Percentiles rank a stretch among this genome's conserved stretches.
Evolutionary conservation across 2,888 invertebrate genomes (phyloP).

Genomic region (Drosophila macrothrix): DNA sequence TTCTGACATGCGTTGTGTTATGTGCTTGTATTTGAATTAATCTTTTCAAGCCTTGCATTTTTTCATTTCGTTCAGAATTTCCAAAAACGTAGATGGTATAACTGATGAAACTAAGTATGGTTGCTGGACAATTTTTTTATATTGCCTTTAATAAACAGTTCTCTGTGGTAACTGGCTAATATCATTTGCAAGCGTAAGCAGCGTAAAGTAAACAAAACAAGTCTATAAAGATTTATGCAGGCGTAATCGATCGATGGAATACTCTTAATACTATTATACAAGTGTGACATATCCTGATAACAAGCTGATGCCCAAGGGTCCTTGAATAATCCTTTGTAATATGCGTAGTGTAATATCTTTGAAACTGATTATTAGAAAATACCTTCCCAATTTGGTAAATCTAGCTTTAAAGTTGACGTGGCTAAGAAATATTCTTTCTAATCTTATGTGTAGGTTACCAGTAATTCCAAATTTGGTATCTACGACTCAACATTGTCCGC

Average conservation of each 20-base stretch:
- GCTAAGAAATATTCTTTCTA: background rate
- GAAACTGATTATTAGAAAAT: background rate
- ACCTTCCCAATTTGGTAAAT: background rate
- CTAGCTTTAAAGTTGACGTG: background rate
- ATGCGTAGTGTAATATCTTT: background rate
- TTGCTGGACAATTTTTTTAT: background rate
- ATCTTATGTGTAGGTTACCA: background rate
- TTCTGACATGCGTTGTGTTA: background rate
- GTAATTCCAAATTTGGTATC: background rate
- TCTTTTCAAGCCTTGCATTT: background rate
- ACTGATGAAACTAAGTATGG: background rate
- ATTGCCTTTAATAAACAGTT: background rate
- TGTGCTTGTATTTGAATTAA: background rate
- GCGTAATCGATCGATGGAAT: background rate
- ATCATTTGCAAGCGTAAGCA: background rate
- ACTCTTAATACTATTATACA: background rate
- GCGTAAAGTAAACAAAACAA: background rate
- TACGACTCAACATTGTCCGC: background rate
- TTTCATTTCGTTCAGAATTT: background rate
- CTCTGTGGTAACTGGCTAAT: background rate
- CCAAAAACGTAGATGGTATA: accelerated
- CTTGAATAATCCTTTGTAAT: background rate
- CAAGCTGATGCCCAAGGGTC: background rate
- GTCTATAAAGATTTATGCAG: background rate
- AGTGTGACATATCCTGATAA: background rate